Conservation (phyloP, 1,140 invertebrate species). For the Drosophila micromelanica region DNA sequence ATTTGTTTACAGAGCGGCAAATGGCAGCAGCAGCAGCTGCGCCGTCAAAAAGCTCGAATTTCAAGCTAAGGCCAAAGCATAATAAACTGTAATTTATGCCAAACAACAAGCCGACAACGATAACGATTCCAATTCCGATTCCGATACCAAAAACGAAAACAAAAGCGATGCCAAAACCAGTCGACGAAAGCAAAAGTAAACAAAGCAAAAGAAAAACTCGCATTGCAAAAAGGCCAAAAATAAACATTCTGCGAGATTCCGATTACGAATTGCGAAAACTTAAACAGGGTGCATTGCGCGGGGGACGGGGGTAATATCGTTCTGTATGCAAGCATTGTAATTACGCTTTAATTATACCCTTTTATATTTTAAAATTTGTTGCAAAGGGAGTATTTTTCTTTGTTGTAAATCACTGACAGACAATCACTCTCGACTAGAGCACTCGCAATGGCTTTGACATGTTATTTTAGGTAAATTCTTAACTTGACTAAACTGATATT, state of each 20-base stretch:
- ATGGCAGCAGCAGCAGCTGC: conserved; percentile 44
- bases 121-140: conserved; percentile 6
- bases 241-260: conserved; percentile 65
- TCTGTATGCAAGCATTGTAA: no score
- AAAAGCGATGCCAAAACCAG: conserved; percentile 16
- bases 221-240: conserved; percentile 57
- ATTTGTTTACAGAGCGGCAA: conserved; percentile 37
- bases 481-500: not conserved
- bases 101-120: conserved; percentile 30
- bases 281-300: conserved; percentile 36
- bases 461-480: not conserved
- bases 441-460: no score
- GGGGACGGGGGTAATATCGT: no score
- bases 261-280: conserved; percentile 72
- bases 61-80: conserved; percentile 56
- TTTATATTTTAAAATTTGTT: no score
- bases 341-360: no score
- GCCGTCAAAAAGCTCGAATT: conserved; percentile 55
- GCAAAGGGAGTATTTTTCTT: no score
- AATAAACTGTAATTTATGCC: conserved; percentile 68
- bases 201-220: conserved; percentile 38
- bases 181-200: conserved; percentile 65
- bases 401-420: no score
- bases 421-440: no score
- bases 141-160: conserved; percentile 2